These are phyloP conservation scores for Drosophila takahashii DNA, from an alignment of 1,140 invertebrate species.

Conservation along the genomic window DNA sequence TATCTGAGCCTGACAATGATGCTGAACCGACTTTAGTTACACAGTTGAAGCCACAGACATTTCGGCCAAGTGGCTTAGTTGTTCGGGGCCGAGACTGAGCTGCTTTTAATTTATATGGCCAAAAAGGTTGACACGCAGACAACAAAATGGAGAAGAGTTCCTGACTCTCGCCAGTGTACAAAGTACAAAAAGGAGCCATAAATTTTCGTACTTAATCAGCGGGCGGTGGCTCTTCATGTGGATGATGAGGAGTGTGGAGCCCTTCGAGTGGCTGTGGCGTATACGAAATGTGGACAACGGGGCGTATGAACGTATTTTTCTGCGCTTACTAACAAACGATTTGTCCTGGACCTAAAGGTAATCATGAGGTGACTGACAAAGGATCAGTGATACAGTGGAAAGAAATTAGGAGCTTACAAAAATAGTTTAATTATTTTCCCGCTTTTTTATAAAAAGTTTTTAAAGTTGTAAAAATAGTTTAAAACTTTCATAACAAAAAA, in stretches of 20 bases:
- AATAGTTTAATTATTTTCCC: too few relatives aligned
- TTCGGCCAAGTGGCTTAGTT: constrained; percentile 74
- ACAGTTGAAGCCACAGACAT: constrained; percentile 67
- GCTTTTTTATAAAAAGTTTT: too few relatives aligned
- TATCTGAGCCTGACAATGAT: constrained; percentile 63
- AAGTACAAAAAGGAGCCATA: constrained; percentile 48
- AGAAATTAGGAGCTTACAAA: too few relatives aligned
- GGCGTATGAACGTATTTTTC: constrained; percentile 50
- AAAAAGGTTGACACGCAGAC: constrained; percentile 51
- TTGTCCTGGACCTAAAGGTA: constrained; percentile 16
- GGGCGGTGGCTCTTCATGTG: constrained; percentile 21
- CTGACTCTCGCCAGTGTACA: neutral
- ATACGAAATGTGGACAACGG: constrained; percentile 60
- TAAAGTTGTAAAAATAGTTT: too few relatives aligned
- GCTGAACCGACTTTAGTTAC: constrained; percentile 53
- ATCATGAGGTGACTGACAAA: constrained; percentile 12
- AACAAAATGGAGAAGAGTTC: constrained; percentile 24
- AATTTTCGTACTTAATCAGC: constrained; percentile 67
- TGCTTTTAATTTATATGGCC: constrained; percentile 78
- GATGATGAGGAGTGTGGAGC: neutral
- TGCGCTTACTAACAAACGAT: constrained; percentile 7
- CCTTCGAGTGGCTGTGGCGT: constrained; percentile 30
- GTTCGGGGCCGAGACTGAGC: constrained; percentile 55
- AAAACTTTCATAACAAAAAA: too few relatives aligned
- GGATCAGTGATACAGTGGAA: neutral